Evolutionary conservation across 2,113 vertebrate species (phyloP).

Genomic region (Clarias macrocephalus): DNA sequence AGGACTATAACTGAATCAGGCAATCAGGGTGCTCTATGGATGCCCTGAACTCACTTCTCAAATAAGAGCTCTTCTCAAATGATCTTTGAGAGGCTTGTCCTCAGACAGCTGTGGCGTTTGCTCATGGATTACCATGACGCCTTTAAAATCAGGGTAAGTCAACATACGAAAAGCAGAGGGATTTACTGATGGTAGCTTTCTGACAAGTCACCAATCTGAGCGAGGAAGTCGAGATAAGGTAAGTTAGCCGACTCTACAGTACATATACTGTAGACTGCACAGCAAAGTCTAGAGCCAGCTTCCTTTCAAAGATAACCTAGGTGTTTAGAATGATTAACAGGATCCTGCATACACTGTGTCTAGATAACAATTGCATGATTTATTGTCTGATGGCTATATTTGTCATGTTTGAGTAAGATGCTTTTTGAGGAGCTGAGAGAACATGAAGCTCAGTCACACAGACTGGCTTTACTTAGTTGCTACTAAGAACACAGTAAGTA

Average conservation of each 20-base stretch:
- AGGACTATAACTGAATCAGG: background rate
- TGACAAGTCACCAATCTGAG: background rate
- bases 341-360: background rate
- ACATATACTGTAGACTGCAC: background rate
- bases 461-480: background rate
- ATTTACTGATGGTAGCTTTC: background rate
- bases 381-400: background rate
- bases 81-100: background rate
- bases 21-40: background rate
- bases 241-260: background rate
- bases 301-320: background rate
- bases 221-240: background rate
- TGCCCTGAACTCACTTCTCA: background rate
- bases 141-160: background rate
- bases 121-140: background rate
- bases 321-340: background rate
- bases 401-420: background rate
- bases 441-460: background rate
- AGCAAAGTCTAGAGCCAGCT: background rate
- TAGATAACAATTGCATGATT: background rate
- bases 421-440: background rate
- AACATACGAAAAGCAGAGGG: background rate
- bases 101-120: background rate
- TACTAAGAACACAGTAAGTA: background rate
- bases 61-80: background rate